These are phyloP conservation scores for Caenorhabditis wallacei DNA, from an alignment of 2,888 invertebrate species.

Conservation along the genomic window DNA sequence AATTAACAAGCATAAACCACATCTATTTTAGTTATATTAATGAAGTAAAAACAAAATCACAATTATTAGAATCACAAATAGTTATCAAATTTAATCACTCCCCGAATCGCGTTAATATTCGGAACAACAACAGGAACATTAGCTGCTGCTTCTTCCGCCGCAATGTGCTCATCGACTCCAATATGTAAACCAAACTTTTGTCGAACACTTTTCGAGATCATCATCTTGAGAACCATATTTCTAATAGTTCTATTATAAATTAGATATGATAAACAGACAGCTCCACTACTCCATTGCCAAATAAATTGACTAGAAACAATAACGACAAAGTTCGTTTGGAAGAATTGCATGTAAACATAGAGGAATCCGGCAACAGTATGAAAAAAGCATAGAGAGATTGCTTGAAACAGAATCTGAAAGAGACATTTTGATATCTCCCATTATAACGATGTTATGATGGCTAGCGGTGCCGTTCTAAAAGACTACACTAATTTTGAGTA, in stretches of 20 bases:
- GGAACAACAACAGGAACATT: not conserved
- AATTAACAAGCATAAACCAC: no score
- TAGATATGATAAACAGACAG: slow-evolving; percentile 3
- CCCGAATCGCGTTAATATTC: not conserved
- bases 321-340: not conserved
- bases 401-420: not conserved
- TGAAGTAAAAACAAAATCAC: no score
- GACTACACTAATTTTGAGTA: no score
- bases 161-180: slow-evolving; percentile 18
- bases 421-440: not conserved
- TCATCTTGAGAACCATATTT: slow-evolving; percentile 14
- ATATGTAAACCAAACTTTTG: not conserved
- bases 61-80: not conserved
- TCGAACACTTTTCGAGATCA: not conserved
- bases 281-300: slow-evolving; percentile 18
- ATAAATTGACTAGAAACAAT: not conserved
- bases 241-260: slow-evolving; percentile 9
- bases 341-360: not conserved
- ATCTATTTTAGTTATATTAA: no score
- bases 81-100: slow-evolving; percentile 8
- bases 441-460: no score
- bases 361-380: not conserved
- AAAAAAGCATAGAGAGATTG: not conserved
- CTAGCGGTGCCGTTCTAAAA: no score
- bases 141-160: not conserved